Base-by-base conservation (phyloP, 2,888 invertebrate genomes). In the Rotaria magnacalcarata region DNA sequence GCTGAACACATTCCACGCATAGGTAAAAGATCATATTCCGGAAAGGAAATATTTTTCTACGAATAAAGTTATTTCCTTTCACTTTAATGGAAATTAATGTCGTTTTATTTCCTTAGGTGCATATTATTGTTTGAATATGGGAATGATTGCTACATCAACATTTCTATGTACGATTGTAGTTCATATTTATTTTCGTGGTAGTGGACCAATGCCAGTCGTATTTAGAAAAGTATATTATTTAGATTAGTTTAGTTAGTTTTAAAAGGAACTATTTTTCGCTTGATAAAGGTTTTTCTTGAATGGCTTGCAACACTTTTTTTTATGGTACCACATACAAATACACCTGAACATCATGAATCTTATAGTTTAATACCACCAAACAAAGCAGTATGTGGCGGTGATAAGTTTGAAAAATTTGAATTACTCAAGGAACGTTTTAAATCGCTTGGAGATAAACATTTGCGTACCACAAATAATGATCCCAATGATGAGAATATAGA, bases 51-150 rank as follows among this genome's bases (percentile, higher is more conserved):
- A 67, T 67, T 67, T 34, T 41, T 19, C 67, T 34, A 14, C 14
- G 34, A 34, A 19, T 19, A 27, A 16, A 67, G 34, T 24, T 8
- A 7, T 24, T 56, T 56, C 24, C 56, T 10, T 21, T 56, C 1
- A 56, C 2, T 56, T 0, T 56, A 56, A 67, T 34, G 67, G 34
- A 67, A 41, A 19, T 19, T 16, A 14, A 60, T 60, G 5, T 41
- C 19, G 34, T 67, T 67, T 16, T 27, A 10, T 87, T 27, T 88
- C 89, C 8, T 8, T 88, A 91, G 91, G 91, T 74, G 90, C 90
- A 54, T 91, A 91, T 88, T 91, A 90, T 88, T 91, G 91, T 87
- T 88, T 91, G 85, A 91, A 91, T 88, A 91, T 91, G 91, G 89
- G 91, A 24, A 89, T 91, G 88, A 91, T 91, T 60, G 91, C 91